Conservation (phyloP, 2,888 invertebrate genomes). For the Pollenia angustigena region DNA sequence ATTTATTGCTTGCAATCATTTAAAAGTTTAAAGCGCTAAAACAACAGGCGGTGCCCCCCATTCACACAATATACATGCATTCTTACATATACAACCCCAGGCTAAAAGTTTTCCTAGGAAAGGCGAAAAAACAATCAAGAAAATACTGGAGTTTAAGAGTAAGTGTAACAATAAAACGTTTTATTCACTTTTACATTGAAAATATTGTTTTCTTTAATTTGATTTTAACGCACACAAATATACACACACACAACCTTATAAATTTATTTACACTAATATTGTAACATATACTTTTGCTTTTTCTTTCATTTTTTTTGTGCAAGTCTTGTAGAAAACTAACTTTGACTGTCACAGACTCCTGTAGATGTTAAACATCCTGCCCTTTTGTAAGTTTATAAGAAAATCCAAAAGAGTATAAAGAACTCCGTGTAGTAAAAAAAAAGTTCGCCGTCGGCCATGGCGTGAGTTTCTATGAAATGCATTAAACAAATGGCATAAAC, state of each 20-base stretch:
- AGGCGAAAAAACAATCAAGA: slow-evolving; percentile 21
- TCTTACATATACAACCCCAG: slow-evolving; percentile 22
- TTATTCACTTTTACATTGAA: slow-evolving; percentile 27
- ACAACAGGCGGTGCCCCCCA: slow-evolving; percentile 40
- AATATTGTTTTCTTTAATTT: slow-evolving; percentile 64
- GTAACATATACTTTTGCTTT: slow-evolving; percentile 26
- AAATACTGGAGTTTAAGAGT: slow-evolving; percentile 26
- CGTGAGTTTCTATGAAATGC: slow-evolving; percentile 36
- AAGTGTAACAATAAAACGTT: slow-evolving; percentile 62
- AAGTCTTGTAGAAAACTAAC: not conserved
- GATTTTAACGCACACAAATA: slow-evolving; percentile 27
- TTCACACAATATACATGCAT: slow-evolving; percentile 2
- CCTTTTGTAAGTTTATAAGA: slow-evolving; percentile 54
- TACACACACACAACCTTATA: not conserved
- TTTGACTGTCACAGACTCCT: slow-evolving; percentile 44
- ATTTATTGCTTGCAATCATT: slow-evolving; percentile 44
- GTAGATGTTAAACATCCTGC: slow-evolving; percentile 56
- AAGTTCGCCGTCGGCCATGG: slow-evolving; percentile 55
- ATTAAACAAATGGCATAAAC: slow-evolving; percentile 61
- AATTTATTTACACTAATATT: not conserved
- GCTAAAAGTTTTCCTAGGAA: slow-evolving; percentile 1
- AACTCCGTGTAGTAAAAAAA: slow-evolving; percentile 54
- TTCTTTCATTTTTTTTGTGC: not conserved
- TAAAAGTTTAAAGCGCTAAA: slow-evolving; percentile 31
- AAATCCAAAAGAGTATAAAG: slow-evolving; percentile 34